A percentile compares a stretch with the other conserved stretches of the same genome.
These are phyloP conservation scores for Himalopsyche anomala DNA, from an alignment of 2,888 invertebrate genomes.

Conservation along the genomic window DNA sequence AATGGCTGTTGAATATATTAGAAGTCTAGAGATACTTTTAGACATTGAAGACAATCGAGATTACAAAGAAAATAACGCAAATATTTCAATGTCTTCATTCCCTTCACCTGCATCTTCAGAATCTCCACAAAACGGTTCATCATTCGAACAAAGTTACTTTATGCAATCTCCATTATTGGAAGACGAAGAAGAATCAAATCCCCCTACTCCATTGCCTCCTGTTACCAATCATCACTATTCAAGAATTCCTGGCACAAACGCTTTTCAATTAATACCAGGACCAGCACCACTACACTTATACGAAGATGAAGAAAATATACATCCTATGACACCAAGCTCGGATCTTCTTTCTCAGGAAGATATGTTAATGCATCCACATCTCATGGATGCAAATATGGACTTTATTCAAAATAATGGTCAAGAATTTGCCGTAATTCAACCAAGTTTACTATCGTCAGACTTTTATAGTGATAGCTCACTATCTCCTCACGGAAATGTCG, in stretches of 20 bases:
- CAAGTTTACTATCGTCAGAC: constrained; percentile 68
- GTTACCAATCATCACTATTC: constrained; percentile 78
- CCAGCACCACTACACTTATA: constrained; percentile 73
- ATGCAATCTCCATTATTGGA: constrained; percentile 74
- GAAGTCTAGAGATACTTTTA: constrained; percentile 86
- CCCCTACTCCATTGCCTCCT: constrained; percentile 73
- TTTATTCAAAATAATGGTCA: constrained; percentile 76
- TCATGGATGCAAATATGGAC: constrained; percentile 76
- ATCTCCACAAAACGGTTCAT: constrained; percentile 73
- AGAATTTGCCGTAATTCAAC: constrained; percentile 75
- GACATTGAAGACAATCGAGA: constrained; percentile 80
- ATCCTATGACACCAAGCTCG: constrained; percentile 76
- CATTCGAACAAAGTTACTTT: constrained; percentile 76
- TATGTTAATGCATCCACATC: constrained; percentile 71
- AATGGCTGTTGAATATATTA: constrained; percentile 94
- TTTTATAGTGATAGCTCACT: constrained; percentile 73
- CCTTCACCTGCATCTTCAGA: constrained; percentile 77
- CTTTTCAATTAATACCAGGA: constrained; percentile 80
- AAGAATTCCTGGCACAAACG: constrained; percentile 78
- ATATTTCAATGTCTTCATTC: constrained; percentile 74
- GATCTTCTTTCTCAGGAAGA: constrained; percentile 75
- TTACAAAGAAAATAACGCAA: constrained; percentile 73
- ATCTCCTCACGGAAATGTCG: constrained; percentile 69
- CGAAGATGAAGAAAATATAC: constrained; percentile 80
- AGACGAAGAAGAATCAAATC: constrained; percentile 70